A percentile compares a stretch with the other conserved stretches of the same genome.
Evolutionary conservation across 2,888 invertebrate genomes (phyloP).

Genomic region (Andrena fulva): DNA sequence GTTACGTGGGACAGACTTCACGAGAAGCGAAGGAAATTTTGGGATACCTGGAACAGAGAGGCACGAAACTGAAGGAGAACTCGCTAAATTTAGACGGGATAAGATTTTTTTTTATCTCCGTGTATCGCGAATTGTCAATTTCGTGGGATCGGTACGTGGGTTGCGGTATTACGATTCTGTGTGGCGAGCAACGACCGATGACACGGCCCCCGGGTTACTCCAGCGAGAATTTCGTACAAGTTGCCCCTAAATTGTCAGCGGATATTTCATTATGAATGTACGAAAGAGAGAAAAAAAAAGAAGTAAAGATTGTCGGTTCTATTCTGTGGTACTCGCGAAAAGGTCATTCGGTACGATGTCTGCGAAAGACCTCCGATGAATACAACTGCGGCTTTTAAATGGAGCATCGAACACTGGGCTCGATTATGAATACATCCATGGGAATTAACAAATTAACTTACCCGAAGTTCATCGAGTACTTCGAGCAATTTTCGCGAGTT

Average conservation of each 20-base stretch:
- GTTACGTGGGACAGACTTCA: slow-evolving; percentile 62
- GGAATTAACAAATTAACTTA: slow-evolving; percentile 66
- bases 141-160: slow-evolving; percentile 18
- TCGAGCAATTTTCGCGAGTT: slow-evolving; percentile 62
- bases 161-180: not conserved
- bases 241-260: slow-evolving; percentile 54
- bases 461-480: slow-evolving; percentile 71
- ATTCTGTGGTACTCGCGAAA: slow-evolving; percentile 56
- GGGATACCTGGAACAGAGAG: slow-evolving; percentile 52
- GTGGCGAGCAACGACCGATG: not conserved
- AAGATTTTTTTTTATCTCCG: slow-evolving; percentile 18
- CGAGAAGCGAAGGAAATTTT: slow-evolving; percentile 41
- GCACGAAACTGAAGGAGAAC: not conserved
- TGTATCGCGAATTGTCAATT: slow-evolving; percentile 46
- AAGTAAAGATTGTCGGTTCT: slow-evolving; percentile 53
- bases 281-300: slow-evolving; percentile 41
- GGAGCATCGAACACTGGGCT: not conserved
- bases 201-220: not conserved
- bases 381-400: not conserved
- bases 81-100: not conserved
- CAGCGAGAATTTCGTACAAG: slow-evolving; percentile 5
- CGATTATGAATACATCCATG: not conserved
- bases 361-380: slow-evolving; percentile 19
- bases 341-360: slow-evolving; percentile 51
- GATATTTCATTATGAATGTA: slow-evolving; percentile 44